Evolutionary conservation across 2,888 invertebrate species (phyloP).

Genomic region (Orchesella flavescens): DNA sequence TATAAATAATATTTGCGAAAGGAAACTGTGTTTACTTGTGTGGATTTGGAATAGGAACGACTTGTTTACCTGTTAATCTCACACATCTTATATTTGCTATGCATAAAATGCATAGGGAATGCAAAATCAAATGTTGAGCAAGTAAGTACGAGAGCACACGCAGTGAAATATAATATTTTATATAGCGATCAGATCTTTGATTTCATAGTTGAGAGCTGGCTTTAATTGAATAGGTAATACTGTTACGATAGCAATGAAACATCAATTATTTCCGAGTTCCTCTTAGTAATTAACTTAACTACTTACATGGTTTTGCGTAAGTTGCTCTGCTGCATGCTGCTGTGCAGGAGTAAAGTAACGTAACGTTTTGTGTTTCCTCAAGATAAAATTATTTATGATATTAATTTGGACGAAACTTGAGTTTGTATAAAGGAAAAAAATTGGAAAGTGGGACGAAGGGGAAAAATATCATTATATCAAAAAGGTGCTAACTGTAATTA

Average conservation of each 20-base stretch:
- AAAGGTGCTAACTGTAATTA: conserved; percentile 49
- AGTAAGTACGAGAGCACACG: not conserved
- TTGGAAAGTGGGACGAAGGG: conserved; percentile 25
- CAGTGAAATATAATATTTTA: too few relatives aligned
- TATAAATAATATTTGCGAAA: too few relatives aligned
- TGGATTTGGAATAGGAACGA: too few relatives aligned
- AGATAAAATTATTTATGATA: not conserved
- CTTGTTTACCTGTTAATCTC: too few relatives aligned
- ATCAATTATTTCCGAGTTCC: conserved; percentile 38
- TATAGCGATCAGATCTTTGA: conserved; percentile 17
- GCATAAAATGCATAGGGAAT: too few relatives aligned
- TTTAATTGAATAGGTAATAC: conserved; percentile 26
- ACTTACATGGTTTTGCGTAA: conserved; percentile 12
- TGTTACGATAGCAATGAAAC: conserved; percentile 9
- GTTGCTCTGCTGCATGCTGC: too few relatives aligned
- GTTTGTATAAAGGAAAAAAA: not conserved
- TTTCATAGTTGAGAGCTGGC: conserved; percentile 47
- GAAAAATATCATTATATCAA: not conserved
- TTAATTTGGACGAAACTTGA: not conserved
- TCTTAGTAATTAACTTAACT: conserved; percentile 19
- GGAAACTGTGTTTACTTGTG: too few relatives aligned
- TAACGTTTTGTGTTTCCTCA: not conserved
- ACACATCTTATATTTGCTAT: too few relatives aligned
- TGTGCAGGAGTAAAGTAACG: too few relatives aligned
- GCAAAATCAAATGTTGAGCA: not conserved